phyloP scores from a whole-genome alignment of 2,888 invertebrate species.

The Schizaphis graminum region DNA sequence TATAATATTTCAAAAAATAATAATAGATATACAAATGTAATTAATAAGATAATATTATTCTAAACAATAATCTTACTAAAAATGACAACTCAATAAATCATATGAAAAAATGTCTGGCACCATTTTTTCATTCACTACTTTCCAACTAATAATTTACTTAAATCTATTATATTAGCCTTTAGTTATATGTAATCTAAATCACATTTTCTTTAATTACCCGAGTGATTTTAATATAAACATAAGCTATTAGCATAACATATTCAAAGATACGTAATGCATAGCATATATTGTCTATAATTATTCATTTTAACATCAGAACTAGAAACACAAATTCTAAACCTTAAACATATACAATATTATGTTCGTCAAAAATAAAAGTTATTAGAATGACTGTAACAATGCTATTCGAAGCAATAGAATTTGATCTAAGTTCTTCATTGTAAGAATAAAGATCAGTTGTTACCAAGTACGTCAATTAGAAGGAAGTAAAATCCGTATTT shows the following conservation, averaged over 20 bases:
- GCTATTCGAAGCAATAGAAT: background rate
- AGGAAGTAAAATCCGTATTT: background rate
- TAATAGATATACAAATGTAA: background rate
- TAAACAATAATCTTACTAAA: conserved; percentile 8
- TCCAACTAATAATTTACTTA: background rate
- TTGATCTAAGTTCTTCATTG: background rate
- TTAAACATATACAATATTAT: background rate
- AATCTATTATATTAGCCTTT: background rate
- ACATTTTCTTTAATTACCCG: background rate
- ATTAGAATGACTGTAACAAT: background rate
- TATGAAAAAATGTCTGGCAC: background rate
- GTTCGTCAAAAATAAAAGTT: background rate
- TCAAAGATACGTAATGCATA: background rate
- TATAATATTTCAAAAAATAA: background rate
- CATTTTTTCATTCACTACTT: background rate
- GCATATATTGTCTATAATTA: no score
- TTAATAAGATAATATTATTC: background rate
- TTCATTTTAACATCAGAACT: background rate
- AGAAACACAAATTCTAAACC: background rate
- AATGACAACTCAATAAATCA: background rate
- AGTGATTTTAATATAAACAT: background rate
- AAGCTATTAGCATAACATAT: background rate
- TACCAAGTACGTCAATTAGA: background rate
- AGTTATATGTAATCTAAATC: background rate
- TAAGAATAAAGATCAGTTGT: background rate